These are phyloP conservation scores for Ia io DNA, from an alignment of 2,113 vertebrate species.

Conservation along the genomic window DNA sequence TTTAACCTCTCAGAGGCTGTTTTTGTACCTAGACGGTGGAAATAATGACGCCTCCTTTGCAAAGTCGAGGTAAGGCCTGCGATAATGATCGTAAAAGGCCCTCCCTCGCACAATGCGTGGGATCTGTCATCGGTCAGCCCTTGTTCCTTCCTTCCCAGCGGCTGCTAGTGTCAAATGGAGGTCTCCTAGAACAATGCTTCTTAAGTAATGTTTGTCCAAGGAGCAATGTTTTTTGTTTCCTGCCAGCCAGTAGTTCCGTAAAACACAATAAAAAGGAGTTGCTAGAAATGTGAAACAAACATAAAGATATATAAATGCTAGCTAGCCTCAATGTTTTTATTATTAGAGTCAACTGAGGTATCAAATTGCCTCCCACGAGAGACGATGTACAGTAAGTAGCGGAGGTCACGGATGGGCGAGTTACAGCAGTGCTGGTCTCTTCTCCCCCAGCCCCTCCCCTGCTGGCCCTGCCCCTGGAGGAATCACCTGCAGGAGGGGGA, in stretches of 20 bases:
- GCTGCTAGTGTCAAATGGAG: background rate
- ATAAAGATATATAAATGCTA: background rate
- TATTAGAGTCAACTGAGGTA: slow-evolving; percentile 1
- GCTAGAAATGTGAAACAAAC: slow-evolving; percentile 18
- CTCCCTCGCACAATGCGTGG: background rate
- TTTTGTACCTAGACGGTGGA: background rate
- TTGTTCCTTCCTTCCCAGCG: background rate
- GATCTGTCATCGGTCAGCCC: background rate
- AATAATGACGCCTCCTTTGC: background rate
- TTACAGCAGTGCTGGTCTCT: background rate
- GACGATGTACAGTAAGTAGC: fast-evolving
- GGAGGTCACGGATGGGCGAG: background rate
- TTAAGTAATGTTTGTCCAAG: background rate
- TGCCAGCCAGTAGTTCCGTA: background rate
- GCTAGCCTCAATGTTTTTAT: background rate
- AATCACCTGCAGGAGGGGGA: background rate
- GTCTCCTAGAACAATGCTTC: background rate
- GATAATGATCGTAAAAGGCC: background rate
- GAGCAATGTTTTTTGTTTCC: background rate
- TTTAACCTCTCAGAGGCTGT: background rate
- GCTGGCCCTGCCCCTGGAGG: background rate
- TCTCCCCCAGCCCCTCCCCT: fast-evolving
- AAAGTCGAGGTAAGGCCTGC: background rate
- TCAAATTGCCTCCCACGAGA: background rate
- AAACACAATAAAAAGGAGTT: slow-evolving; percentile 38